phyloP scores from a whole-genome alignment of 2,113 vertebrate genomes.

The Lepisosteus oculatus region DNA sequence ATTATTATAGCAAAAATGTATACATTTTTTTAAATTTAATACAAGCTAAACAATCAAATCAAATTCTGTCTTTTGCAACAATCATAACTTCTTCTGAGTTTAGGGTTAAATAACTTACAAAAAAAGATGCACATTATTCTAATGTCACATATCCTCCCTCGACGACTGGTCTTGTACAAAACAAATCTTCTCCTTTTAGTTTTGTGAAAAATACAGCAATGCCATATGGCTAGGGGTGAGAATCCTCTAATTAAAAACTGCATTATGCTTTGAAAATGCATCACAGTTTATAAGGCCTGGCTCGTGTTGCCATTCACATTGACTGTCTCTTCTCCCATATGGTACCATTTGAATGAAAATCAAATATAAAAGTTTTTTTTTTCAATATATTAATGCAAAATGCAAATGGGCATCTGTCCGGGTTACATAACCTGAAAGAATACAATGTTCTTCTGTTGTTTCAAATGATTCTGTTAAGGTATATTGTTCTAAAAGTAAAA shows the following conservation, averaged over 20 bases:
- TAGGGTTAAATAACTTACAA: too few relatives aligned
- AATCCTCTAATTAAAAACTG: slow-evolving; percentile 26
- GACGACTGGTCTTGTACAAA: neutral
- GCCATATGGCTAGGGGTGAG: slow-evolving; percentile 26
- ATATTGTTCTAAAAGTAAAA: neutral
- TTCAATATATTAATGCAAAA: slow-evolving; percentile 15
- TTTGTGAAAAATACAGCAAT: slow-evolving; percentile 12
- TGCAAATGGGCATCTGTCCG: slow-evolving; percentile 27
- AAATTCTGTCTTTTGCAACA: too few relatives aligned
- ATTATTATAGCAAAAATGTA: too few relatives aligned
- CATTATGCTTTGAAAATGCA: slow-evolving; percentile 23
- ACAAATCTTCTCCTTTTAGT: slow-evolving; percentile 10
- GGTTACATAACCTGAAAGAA: slow-evolving; percentile 24
- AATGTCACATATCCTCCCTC: slow-evolving; percentile 9
- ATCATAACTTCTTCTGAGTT: too few relatives aligned
- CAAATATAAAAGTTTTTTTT: slow-evolving; percentile 24
- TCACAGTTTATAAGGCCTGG: slow-evolving; percentile 23
- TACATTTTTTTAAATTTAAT: too few relatives aligned
- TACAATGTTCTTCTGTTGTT: neutral
- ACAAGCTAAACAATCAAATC: too few relatives aligned
- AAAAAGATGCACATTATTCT: neutral
- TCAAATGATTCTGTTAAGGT: neutral
- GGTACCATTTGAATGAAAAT: slow-evolving; percentile 29
- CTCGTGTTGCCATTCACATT: slow-evolving; percentile 11
- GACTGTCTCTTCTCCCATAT: slow-evolving; percentile 25